Conservation (phyloP, 2,888 invertebrate species). For the Drosophila crucigera region DNA sequence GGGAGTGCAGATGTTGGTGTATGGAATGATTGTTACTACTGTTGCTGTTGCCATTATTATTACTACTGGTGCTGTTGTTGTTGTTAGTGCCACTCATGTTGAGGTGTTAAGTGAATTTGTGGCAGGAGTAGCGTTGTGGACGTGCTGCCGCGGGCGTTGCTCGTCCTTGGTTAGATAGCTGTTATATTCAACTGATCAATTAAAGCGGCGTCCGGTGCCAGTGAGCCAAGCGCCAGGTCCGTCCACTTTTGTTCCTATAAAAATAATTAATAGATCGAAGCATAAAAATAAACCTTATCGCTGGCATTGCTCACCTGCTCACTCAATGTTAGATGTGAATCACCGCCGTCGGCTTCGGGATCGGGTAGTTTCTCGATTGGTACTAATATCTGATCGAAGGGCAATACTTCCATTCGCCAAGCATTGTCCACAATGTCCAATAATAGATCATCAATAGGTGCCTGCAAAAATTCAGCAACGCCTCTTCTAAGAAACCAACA, state of each 20-base stretch:
- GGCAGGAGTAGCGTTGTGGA: slow-evolving; percentile 50
- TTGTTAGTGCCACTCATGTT: slow-evolving; percentile 57
- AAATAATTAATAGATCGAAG: slow-evolving; percentile 3
- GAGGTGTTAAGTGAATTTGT: slow-evolving; percentile 35
- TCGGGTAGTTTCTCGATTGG: slow-evolving; percentile 95
- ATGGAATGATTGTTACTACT: slow-evolving; percentile 78
- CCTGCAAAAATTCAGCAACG: slow-evolving; percentile 61
- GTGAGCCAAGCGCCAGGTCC: slow-evolving; percentile 87
- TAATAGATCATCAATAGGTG: slow-evolving; percentile 84
- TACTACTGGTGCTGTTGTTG: slow-evolving; percentile 24
- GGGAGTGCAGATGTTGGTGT: slow-evolving; percentile 88
- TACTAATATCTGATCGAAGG: slow-evolving; percentile 93
- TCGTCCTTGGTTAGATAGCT: slow-evolving; percentile 77
- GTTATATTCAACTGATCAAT: slow-evolving; percentile 84
- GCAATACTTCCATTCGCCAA: slow-evolving; percentile 94
- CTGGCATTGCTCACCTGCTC: slow-evolving; percentile 91
- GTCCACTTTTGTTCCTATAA: slow-evolving; percentile 89
- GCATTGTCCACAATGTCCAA: slow-evolving; percentile 89
- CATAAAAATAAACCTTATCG: slow-evolving; percentile 73
- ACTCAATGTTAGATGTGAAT: slow-evolving; percentile 94
- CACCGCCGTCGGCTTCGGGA: slow-evolving; percentile 96
- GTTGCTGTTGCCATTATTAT: slow-evolving; percentile 41
- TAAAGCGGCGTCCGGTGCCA: slow-evolving; percentile 84
- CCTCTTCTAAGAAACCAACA: slow-evolving; percentile 32
- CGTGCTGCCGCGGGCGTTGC: slow-evolving; percentile 36